phyloP scores from a whole-genome alignment of 2,797 vertebrate species.

The Acrossocheilus wenchowensis region DNA sequence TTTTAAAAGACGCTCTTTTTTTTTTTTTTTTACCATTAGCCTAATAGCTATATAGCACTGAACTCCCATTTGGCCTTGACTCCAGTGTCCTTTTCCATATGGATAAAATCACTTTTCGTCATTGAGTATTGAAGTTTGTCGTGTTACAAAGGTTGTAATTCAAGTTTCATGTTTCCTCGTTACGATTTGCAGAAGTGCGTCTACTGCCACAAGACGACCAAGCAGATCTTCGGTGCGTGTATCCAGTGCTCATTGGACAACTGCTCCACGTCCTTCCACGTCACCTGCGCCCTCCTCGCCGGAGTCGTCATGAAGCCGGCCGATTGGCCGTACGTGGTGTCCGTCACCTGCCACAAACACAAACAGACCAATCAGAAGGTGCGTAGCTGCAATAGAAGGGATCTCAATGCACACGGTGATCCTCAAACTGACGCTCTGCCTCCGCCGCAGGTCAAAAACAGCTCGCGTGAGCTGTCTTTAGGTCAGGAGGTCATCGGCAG shows the following conservation, averaged over 20 bases:
- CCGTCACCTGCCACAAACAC: slow-evolving; percentile 94
- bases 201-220: slow-evolving; percentile 87
- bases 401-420: neutral
- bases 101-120: neutral
- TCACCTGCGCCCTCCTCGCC: slow-evolving; percentile 92
- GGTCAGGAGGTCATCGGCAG: slow-evolving; percentile 92
- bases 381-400: slow-evolving; percentile 35
- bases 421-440: neutral
- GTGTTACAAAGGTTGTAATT: neutral
- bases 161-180: neutral
- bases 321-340: slow-evolving; percentile 95
- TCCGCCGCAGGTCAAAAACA: slow-evolving; percentile 60
- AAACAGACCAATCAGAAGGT: slow-evolving; percentile 75
- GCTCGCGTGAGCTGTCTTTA: slow-evolving; percentile 76
- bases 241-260: slow-evolving; percentile 92
- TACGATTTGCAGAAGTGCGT: slow-evolving; percentile 84
- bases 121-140: neutral
- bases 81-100: neutral
- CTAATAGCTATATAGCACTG: neutral
- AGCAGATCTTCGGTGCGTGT: slow-evolving; percentile 86
- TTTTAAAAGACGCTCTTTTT: neutral
- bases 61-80: too few species aligned
- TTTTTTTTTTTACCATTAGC: neutral
- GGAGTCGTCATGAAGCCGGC: slow-evolving; percentile 92
- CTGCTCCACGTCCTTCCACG: slow-evolving; percentile 97